Conservation (phyloP, 1,140 invertebrate genomes). For the Sesamia nonagrioides region DNA sequence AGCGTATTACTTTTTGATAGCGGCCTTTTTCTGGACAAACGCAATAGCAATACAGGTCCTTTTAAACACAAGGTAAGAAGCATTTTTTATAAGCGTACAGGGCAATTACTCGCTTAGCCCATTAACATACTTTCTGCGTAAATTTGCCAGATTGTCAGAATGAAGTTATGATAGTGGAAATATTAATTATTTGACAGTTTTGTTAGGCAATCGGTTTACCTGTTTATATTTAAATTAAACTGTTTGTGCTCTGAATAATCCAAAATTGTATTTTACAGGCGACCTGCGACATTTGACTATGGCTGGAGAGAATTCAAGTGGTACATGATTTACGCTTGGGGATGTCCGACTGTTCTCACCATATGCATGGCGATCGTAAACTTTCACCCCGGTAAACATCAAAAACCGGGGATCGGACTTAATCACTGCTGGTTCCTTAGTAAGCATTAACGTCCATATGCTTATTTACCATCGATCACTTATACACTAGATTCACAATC, state of each 20-base stretch:
- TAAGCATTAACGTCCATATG: conserved; percentile 54
- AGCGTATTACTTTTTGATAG: conserved; percentile 73
- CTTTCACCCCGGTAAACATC: conserved; percentile 69
- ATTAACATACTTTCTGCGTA: no score
- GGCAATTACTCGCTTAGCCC: background rate
- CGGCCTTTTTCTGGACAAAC: conserved; percentile 79
- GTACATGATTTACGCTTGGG: conserved; percentile 79
- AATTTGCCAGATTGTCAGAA: no score
- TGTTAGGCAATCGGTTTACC: no score
- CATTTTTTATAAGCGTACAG: background rate
- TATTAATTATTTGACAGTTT: no score
- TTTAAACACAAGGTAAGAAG: conserved; percentile 67
- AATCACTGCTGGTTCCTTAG: conserved; percentile 78
- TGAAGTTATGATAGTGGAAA: no score
- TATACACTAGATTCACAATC: no score
- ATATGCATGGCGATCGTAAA: conserved; percentile 69
- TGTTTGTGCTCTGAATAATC: no score
- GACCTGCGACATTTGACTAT: conserved; percentile 62
- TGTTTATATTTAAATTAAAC: no score
- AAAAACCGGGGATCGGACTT: conserved; percentile 73
- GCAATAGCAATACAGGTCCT: conserved; percentile 79
- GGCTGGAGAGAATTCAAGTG: conserved; percentile 69
- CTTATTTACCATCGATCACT: no score
- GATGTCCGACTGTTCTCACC: conserved; percentile 65
- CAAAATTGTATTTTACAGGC: conserved; percentile 62